These are phyloP conservation scores for Tanypteryx hageni DNA, from an alignment of 2,888 invertebrate species.

Conservation along the genomic window DNA sequence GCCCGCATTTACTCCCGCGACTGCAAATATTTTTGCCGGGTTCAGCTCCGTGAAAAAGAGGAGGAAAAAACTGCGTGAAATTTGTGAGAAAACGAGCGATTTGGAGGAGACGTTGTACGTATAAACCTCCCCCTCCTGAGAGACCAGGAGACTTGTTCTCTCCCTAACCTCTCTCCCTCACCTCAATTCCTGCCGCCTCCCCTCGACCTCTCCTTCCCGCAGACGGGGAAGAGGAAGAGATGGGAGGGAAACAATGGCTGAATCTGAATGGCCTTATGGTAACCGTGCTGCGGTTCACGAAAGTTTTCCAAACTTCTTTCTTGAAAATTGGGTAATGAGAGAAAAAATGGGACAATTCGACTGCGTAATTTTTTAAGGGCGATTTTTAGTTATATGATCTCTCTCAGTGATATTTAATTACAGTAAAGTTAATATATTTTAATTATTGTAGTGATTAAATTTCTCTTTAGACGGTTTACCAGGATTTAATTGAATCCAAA, in stretches of 20 bases:
- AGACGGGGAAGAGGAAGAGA: neutral
- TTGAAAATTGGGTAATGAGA: neutral
- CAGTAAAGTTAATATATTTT: too few relatives aligned
- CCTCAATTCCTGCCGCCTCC: too few relatives aligned
- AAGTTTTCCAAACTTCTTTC: neutral
- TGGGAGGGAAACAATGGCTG: constrained; percentile 5
- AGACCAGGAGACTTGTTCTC: neutral
- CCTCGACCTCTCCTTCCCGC: too few relatives aligned
- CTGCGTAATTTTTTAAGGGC: neutral
- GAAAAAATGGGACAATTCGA: neutral
- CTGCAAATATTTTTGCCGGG: constrained; percentile 59
- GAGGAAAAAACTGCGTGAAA: constrained; percentile 55
- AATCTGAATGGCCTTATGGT: constrained; percentile 14
- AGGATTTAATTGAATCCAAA: too few relatives aligned
- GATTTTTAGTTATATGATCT: too few relatives aligned
- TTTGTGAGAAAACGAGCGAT: constrained; percentile 62
- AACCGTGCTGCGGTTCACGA: neutral
- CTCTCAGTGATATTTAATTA: too few relatives aligned
- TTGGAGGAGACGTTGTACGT: constrained; percentile 43
- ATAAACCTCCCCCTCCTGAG: constrained; percentile 3
- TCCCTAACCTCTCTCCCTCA: neutral
- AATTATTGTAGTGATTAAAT: too few relatives aligned
- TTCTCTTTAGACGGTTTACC: too few relatives aligned
- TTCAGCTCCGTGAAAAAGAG: constrained; percentile 30
- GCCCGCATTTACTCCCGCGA: constrained; percentile 54